Evolutionary conservation across 2,888 invertebrate genomes (phyloP).

Genomic region (Agriopis marginaria): DNA sequence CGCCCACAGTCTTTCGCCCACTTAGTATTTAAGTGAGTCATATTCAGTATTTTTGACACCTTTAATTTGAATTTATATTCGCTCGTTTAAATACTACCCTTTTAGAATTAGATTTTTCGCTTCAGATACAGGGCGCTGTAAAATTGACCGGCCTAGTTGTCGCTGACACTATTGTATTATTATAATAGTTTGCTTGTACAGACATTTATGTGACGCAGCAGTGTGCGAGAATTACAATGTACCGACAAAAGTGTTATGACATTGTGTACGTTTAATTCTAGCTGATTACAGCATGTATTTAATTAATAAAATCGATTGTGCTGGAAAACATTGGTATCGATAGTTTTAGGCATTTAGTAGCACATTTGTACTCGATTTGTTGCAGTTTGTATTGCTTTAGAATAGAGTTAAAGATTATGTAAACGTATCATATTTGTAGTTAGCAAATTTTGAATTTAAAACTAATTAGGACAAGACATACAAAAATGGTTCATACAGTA

Average conservation of each 20-base stretch:
- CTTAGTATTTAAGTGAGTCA: too few species aligned
- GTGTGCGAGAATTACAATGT: slow-evolving; percentile 55
- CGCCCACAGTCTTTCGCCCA: too few species aligned
- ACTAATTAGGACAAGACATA: slow-evolving; percentile 4
- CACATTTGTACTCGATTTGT: slow-evolving; percentile 21
- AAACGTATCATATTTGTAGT: slow-evolving; percentile 33
- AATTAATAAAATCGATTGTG: slow-evolving; percentile 16
- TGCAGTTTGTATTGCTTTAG: slow-evolving; percentile 31
- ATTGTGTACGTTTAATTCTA: slow-evolving; percentile 45
- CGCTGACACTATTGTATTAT: slow-evolving; percentile 58
- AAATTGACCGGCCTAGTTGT: slow-evolving; percentile 61
- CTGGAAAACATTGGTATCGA: slow-evolving; percentile 30
- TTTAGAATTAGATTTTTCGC: slow-evolving; percentile 67
- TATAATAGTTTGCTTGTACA: slow-evolving; percentile 55
- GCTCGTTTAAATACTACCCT: too few species aligned
- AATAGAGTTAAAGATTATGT: slow-evolving; percentile 16
- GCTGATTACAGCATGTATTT: slow-evolving; percentile 42
- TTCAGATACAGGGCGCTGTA: slow-evolving; percentile 65
- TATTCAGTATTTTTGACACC: too few species aligned
- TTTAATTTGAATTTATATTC: too few species aligned
- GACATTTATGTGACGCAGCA: slow-evolving; percentile 43
- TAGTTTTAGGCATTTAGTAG: slow-evolving; percentile 37
- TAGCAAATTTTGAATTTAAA: slow-evolving; percentile 21
- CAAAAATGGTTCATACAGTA: slow-evolving; percentile 20
- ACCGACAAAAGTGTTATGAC: slow-evolving; percentile 46